These are phyloP conservation scores for Agrilus cyanescens DNA, from an alignment of 2,888 invertebrate species.

Conservation along the genomic window DNA sequence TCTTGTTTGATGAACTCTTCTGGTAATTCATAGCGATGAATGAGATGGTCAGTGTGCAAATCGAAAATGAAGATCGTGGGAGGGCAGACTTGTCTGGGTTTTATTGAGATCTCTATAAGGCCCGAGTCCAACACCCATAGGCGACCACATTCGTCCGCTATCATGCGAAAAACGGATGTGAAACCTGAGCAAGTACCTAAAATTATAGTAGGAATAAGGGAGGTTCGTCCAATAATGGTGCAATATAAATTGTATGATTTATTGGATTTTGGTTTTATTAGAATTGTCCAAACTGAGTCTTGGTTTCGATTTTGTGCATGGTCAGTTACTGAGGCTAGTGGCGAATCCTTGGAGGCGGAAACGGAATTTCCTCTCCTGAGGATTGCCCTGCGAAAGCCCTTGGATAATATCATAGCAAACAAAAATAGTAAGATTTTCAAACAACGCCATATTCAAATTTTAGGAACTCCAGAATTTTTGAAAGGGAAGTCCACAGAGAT, in stretches of 20 bases:
- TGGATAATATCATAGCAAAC: too few species aligned
- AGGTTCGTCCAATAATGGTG: background rate
- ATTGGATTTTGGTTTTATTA: too few species aligned
- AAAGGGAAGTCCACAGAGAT: too few species aligned
- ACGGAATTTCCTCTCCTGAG: too few species aligned
- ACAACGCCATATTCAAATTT: too few species aligned
- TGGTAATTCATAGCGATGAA: constrained; percentile 54
- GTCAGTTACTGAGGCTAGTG: background rate
- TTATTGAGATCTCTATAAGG: constrained; percentile 55
- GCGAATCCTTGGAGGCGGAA: too few species aligned
- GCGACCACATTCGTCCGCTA: constrained; percentile 61
- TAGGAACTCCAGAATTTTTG: too few species aligned
- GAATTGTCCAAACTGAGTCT: background rate
- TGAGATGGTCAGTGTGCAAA: constrained; percentile 47
- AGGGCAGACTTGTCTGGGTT: constrained; percentile 56
- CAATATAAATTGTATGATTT: background rate
- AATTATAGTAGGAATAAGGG: constrained; percentile 7
- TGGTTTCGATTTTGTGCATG: background rate
- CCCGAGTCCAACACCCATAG: constrained; percentile 76
- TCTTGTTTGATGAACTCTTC: constrained; percentile 52
- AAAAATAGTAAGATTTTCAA: too few species aligned
- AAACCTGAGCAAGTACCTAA: constrained; percentile 51
- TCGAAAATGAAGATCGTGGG: constrained; percentile 65
- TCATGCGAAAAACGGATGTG: constrained; percentile 66
- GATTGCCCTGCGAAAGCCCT: too few species aligned